These are phyloP conservation scores for Nomada ferruginata DNA, from an alignment of 2,888 invertebrate species.

Conservation along the genomic window DNA sequence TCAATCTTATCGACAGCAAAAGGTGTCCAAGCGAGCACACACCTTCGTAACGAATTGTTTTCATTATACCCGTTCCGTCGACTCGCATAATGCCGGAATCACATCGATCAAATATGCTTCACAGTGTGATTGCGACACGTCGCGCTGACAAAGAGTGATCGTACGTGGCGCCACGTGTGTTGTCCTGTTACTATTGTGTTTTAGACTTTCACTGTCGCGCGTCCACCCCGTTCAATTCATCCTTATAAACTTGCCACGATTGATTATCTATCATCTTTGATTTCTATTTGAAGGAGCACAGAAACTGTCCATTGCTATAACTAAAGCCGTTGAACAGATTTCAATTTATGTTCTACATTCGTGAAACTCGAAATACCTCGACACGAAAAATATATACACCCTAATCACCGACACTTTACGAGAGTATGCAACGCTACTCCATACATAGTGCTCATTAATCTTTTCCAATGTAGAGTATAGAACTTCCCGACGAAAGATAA, in stretches of 20 bases:
- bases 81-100: constrained; percentile 49
- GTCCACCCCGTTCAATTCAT: constrained; percentile 7
- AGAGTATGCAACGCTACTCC: too few relatives aligned
- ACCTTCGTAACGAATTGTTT: constrained; percentile 71
- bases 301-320: background rate
- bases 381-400: too few relatives aligned
- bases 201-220: constrained; percentile 43
- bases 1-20: background rate
- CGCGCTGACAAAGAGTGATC: constrained; percentile 81
- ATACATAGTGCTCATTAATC: too few relatives aligned
- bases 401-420: too few relatives aligned
- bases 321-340: background rate
- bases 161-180: constrained; percentile 62
- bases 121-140: constrained; percentile 79
- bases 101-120: constrained; percentile 76
- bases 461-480: too few relatives aligned
- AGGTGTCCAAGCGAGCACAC: constrained; percentile 17
- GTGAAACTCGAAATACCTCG: too few relatives aligned
- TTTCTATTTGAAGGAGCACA: background rate
- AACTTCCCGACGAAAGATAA: too few relatives aligned
- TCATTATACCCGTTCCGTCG: constrained; percentile 65
- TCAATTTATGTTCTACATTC: too few relatives aligned
- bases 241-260: constrained; percentile 4
- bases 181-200: constrained; percentile 34
- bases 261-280: background rate